Base-by-base conservation (phyloP, 1,140 invertebrate genomes). In the Chrysoperla carnea region DNA sequence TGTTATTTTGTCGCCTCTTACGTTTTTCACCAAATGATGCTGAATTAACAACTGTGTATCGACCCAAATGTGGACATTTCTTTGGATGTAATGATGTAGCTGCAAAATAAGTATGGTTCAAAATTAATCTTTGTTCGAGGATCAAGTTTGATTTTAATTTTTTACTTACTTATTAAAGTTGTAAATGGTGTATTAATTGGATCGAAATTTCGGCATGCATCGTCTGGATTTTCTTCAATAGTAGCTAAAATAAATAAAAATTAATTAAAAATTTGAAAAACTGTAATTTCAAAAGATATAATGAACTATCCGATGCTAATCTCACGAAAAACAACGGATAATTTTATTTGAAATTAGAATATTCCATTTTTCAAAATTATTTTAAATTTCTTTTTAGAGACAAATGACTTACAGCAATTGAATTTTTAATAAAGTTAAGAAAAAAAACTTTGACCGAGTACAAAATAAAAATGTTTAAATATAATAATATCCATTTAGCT, bases 91-190 rank as follows among this genome's bases (percentile, higher is more conserved):
- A 64, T 2, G 69, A 67, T 13, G 75, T 75, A 6, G 78, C 78
- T 82, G 63, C 6, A 73, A 74, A 52, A 53, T 46, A 55, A 56
- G 49, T 51, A 49, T 45, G 50, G 40, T 28, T 44, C 6, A 11
- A 17, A n/a, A n/a, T 13, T n/a, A 11, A n/a, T 6, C 6, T n/a
- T 3, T 11, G 33, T 36, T 13, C 2, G 4, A 11, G 33, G 9
- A 6, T 13, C n/a, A 13, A 36, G 6, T 13, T 36, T 36, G 2
- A 36, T n/a, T 36, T 31, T 14, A 36, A 31, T 23, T 37, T 23
- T 43, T 31, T 64, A 78, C 78, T 79, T 65, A 88, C 85, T 84
- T 55, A 88, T 78, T 63, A 90, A 68, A 15, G 85, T 89, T 51
- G 84, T 72, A 59, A 75, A 88, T 45, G 83, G 78, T 46, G 76